Conservation (phyloP, 2,888 invertebrate genomes). For the Platycheirus rosarum region DNA sequence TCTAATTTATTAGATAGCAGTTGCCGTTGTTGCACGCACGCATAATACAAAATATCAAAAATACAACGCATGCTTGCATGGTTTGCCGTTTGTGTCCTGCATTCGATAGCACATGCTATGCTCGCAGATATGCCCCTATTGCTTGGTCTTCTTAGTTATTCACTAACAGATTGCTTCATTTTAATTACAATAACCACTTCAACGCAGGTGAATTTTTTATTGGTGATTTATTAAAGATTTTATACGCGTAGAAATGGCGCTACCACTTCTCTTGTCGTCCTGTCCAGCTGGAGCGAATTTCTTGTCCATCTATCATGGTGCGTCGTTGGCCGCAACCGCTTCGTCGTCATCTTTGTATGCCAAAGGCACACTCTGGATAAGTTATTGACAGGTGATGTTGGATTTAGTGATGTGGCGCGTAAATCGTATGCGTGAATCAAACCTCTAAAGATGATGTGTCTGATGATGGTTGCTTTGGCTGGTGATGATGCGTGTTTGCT, state of each 20-base stretch:
- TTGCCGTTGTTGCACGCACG: slow-evolving; percentile 65
- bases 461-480: slow-evolving; percentile 54
- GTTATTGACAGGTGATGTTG: slow-evolving; percentile 67
- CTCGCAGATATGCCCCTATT: background rate
- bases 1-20: slow-evolving; percentile 66
- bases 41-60: background rate
- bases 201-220: slow-evolving; percentile 47
- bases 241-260: slow-evolving; percentile 72
- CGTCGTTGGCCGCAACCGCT: background rate
- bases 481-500: slow-evolving; percentile 59
- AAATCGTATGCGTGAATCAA: slow-evolving; percentile 35
- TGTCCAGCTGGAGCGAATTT: slow-evolving; percentile 26
- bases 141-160: slow-evolving; percentile 48
- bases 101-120: slow-evolving; percentile 31
- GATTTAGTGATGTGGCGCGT: slow-evolving; percentile 40
- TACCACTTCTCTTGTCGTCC: slow-evolving; percentile 51
- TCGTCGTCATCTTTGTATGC: slow-evolving; percentile 12
- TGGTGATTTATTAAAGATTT: slow-evolving; percentile 71
- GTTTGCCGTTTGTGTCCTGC: slow-evolving; percentile 64
- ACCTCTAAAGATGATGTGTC: slow-evolving; percentile 15
- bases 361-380: slow-evolving; percentile 42
- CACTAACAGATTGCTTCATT: slow-evolving; percentile 61
- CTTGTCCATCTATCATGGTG: slow-evolving; percentile 26
- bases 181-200: slow-evolving; percentile 65
- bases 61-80: slow-evolving; percentile 1